These are phyloP conservation scores for Ferrisia virgata DNA, from an alignment of 2,888 invertebrate genomes.

Conservation along the genomic window DNA sequence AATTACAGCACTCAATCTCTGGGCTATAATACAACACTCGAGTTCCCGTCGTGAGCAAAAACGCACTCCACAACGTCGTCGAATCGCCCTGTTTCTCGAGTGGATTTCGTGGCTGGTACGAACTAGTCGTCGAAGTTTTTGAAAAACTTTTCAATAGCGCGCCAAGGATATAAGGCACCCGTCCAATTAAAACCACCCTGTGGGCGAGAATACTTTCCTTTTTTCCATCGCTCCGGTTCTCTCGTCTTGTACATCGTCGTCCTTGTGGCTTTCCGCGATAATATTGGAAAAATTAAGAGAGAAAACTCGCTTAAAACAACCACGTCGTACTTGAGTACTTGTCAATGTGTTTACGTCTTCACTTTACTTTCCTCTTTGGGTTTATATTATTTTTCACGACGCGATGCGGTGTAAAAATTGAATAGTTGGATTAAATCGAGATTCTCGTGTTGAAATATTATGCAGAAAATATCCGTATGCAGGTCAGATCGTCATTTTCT, in stretches of 20 bases:
- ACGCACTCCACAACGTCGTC: slow-evolving; percentile 20
- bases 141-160: slow-evolving; percentile 34
- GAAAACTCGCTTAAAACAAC: slow-evolving; percentile 23
- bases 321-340: neutral
- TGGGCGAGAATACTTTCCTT: slow-evolving; percentile 16
- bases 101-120: slow-evolving; percentile 30
- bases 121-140: neutral
- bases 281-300: neutral
- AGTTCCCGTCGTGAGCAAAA: slow-evolving; percentile 35
- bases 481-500: too few species aligned
- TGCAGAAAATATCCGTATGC: too few species aligned
- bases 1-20: slow-evolving; percentile 36
- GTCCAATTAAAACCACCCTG: slow-evolving; percentile 38
- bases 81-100: slow-evolving; percentile 18
- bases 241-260: neutral
- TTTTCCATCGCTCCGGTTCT: neutral
- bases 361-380: too few species aligned
- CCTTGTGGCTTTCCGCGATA: neutral
- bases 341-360: neutral
- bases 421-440: too few species aligned
- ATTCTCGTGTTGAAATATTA: too few species aligned
- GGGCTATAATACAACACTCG: slow-evolving; percentile 33
- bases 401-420: too few species aligned
- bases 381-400: too few species aligned
- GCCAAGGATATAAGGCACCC: slow-evolving; percentile 7